Evolutionary conservation across 2,888 invertebrate genomes (phyloP).

Genomic region (Coenonympha arcania): DNA sequence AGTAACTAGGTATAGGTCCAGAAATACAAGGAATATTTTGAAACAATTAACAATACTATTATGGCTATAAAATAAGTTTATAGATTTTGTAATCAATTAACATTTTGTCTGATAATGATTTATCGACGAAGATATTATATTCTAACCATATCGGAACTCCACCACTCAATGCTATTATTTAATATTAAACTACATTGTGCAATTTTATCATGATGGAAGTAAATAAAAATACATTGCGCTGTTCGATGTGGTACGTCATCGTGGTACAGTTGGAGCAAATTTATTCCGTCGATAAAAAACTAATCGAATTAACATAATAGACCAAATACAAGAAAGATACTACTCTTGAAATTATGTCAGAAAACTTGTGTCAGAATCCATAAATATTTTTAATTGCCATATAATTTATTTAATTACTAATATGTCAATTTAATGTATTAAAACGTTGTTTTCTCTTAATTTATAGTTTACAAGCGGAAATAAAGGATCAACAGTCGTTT

Average conservation of each 20-base stretch:
- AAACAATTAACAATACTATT: too few species aligned
- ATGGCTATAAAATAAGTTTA: too few species aligned
- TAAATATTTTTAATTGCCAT: not conserved
- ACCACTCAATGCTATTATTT: too few species aligned
- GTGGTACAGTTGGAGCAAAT: slow-evolving; percentile 22
- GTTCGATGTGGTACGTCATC: slow-evolving; percentile 18
- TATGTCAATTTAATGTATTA: not conserved
- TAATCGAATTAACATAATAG: slow-evolving; percentile 10
- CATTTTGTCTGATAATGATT: too few species aligned
- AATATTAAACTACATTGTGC: not conserved
- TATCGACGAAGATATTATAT: not conserved
- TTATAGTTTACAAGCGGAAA: not conserved
- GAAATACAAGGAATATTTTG: too few species aligned
- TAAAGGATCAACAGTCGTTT: too few species aligned
- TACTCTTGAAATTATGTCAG: not conserved
- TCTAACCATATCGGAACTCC: not conserved
- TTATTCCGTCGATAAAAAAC: slow-evolving; percentile 11
- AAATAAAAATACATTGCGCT: slow-evolving; percentile 29
- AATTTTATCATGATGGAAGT: slow-evolving; percentile 9
- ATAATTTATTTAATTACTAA: not conserved
- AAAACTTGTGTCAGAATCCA: not conserved
- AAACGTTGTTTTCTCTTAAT: not conserved
- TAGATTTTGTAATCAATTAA: too few species aligned
- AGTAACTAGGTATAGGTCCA: too few species aligned
- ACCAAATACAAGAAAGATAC: not conserved